Evolutionary conservation across 1,140 invertebrate genomes (phyloP).

Genomic region (Cydia pomonella): DNA sequence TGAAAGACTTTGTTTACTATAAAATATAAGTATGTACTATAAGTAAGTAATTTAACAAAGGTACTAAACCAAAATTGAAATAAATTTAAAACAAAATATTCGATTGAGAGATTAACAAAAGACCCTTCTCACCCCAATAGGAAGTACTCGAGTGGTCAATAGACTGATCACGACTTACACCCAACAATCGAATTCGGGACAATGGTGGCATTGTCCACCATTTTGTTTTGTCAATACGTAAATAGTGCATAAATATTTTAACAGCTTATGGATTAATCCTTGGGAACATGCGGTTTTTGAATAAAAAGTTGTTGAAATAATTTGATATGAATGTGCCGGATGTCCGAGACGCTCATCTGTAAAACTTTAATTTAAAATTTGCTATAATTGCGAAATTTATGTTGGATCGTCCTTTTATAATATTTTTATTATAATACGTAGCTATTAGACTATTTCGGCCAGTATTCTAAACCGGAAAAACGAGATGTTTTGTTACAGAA

Average conservation of each 20-base stretch:
- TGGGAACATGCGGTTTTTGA: conserved; percentile 41
- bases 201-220: conserved; percentile 58
- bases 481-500: no score
- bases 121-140: conserved; percentile 38
- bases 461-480: no score
- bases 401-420: no score
- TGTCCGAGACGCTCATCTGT: conserved; percentile 24
- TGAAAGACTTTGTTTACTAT: no score
- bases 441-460: no score
- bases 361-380: neutral
- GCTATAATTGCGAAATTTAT: no score
- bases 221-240: conserved; percentile 73
- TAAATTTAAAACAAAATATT: conserved; percentile 31
- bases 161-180: conserved; percentile 47
- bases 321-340: conserved; percentile 25
- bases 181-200: conserved; percentile 49
- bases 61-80: neutral
- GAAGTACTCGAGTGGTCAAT: conserved; percentile 64
- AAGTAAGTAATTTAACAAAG: neutral
- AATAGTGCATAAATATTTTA: conserved; percentile 75
- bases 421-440: no score
- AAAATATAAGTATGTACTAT: no score
- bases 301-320: conserved; percentile 17
- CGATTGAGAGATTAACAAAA: conserved; percentile 21
- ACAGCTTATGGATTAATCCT: conserved; percentile 63